Evolutionary conservation across 2,113 vertebrate genomes (phyloP), one percentile per base, ranked within the genome.

Genomic region (Carlito syrichta): DNA sequence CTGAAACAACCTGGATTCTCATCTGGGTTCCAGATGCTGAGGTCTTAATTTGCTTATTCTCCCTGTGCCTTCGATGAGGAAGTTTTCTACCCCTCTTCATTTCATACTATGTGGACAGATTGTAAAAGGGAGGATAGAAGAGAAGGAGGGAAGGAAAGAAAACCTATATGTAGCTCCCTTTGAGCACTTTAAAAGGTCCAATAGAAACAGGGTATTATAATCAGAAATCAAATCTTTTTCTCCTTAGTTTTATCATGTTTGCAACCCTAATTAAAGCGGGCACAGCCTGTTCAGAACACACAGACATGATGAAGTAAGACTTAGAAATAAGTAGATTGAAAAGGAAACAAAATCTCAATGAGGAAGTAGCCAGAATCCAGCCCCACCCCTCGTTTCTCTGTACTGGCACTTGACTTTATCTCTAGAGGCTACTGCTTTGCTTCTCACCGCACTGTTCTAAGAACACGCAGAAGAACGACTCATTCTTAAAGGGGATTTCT

Each of bases 311-410:
- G 40, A 87, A 78, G 48, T 76, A 88, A 86, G 66, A 90, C 66
- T 94, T 43, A 89, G 60, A 95, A 87, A 81, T 76, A 92, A 69
- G 27, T 1, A 96, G 60, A 48, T 1, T 86, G 86, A 76, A 92
- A 95, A 95, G 63, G 86, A 96, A 95, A 77, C 22, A 86, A 93
- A 73, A 84, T 54, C 68, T 68, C 84, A 91, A 94, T 38, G 84
- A 98, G 92, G 95, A 97, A 98, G 48, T 85, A 78, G 82, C 71
- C 97, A 97, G 66, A 97, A 86, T 94, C 76, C 94, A 92, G 76
- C 63, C 25, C 69, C 63, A 84, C 89, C 84, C 58, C 38, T n/a
- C 58, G 1, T 32, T 88, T 81, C 63, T 93, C 43, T 13, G 11
- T 50, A 23, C 4, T 62, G 32, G 83, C 78, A 45, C 35, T 52